A percentile compares a stretch with the other conserved stretches of the same genome.
Evolutionary conservation across 2,888 invertebrate genomes (phyloP).

Genomic region (Tetragnatha montana): DNA sequence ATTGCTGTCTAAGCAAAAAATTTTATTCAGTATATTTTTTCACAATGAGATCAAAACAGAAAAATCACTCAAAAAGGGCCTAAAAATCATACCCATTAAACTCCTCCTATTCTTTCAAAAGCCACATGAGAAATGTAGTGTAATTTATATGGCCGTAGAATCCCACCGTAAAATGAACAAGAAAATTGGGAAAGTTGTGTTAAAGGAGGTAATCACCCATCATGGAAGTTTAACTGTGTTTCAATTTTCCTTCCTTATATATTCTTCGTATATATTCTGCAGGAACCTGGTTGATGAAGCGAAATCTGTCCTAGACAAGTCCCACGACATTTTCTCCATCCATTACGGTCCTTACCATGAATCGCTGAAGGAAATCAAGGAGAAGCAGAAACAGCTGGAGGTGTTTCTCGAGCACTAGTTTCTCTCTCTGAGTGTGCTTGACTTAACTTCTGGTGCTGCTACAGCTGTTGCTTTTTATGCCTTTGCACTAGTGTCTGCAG

Average conservation of each 20-base stretch:
- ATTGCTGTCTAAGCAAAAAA: too few species aligned
- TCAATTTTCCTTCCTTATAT: not conserved
- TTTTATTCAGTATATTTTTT: too few species aligned
- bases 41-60: too few species aligned
- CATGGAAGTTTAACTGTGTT: not conserved
- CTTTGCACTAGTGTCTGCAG: slow-evolving; percentile 19
- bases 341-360: slow-evolving; percentile 69
- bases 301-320: slow-evolving; percentile 57
- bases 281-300: slow-evolving; percentile 65
- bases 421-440: slow-evolving; percentile 22
- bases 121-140: too few species aligned
- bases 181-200: too few species aligned
- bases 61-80: too few species aligned
- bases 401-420: slow-evolving; percentile 32
- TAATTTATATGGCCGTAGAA: too few species aligned
- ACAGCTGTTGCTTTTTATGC: not conserved
- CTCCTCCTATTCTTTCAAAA: too few species aligned
- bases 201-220: not conserved
- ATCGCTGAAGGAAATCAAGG: slow-evolving; percentile 59
- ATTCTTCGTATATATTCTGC: not conserved
- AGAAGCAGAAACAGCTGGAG: slow-evolving; percentile 63
- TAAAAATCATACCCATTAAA: too few species aligned
- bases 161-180: too few species aligned
- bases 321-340: slow-evolving; percentile 67
- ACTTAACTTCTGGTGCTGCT: slow-evolving; percentile 46